phyloP scores from a whole-genome alignment of 2,113 vertebrate species.

The Ascaphus truei region DNA sequence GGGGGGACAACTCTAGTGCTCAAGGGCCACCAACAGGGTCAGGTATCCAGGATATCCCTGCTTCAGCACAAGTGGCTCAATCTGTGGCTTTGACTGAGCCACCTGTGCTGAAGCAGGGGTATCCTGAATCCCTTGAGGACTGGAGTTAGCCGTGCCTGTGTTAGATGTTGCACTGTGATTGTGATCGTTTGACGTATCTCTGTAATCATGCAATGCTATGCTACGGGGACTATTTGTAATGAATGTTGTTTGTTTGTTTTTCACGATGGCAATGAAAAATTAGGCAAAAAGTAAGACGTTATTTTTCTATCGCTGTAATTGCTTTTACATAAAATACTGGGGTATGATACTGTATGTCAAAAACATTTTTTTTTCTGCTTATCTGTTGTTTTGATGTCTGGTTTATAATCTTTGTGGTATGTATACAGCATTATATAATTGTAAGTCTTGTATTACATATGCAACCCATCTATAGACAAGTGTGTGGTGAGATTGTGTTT shows the following conservation, averaged over 20 bases:
- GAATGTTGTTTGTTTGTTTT: no score
- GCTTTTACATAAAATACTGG: neutral
- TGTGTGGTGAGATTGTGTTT: no score
- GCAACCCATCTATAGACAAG: no score
- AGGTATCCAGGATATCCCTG: no score
- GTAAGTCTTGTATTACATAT: no score
- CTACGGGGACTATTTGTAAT: neutral
- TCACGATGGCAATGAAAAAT: neutral
- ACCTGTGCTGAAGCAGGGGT: no score
- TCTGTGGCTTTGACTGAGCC: no score
- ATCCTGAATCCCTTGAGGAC: no score
- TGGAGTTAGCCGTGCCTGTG: no score
- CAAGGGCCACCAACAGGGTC: no score
- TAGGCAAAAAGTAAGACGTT: neutral
- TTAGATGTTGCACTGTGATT: slow-evolving; percentile 7
- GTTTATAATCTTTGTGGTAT: slow-evolving; percentile 2
- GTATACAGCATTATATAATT: neutral
- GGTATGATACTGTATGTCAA: neutral
- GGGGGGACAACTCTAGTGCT: no score
- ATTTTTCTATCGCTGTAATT: neutral
- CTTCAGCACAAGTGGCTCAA: no score
- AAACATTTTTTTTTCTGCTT: slow-evolving; percentile 9
- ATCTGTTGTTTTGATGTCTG: neutral
- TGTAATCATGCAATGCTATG: slow-evolving; percentile 27
- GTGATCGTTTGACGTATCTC: slow-evolving; percentile 4